Evolutionary conservation across 2,797 vertebrate species (phyloP).

Genomic region (Melanogrammus aeglefinus): DNA sequence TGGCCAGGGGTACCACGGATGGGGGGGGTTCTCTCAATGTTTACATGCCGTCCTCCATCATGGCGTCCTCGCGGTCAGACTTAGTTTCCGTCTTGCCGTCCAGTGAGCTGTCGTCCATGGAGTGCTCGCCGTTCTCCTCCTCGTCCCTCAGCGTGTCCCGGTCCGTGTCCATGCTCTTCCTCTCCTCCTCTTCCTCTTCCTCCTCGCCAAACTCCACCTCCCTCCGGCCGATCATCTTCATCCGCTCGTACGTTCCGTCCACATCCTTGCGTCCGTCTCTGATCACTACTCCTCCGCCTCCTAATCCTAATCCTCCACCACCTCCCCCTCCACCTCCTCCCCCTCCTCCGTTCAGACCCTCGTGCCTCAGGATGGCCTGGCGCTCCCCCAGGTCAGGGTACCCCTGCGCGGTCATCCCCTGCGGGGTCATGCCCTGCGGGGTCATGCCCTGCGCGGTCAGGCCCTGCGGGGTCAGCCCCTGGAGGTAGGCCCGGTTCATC

Average conservation of each 20-base stretch:
- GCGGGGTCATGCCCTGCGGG: constrained; percentile 84
- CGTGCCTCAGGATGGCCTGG: constrained; percentile 77
- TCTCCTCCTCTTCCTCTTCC: constrained; percentile 92
- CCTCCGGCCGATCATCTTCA: constrained; percentile 83
- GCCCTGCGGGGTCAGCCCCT: constrained; percentile 66
- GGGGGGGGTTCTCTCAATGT: constrained; percentile 81
- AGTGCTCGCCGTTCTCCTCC: constrained; percentile 95
- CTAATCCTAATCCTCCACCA: constrained; percentile 60
- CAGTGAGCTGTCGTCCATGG: constrained; percentile 98
- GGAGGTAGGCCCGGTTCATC: constrained; percentile 95
- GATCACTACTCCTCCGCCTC: constrained; percentile 92
- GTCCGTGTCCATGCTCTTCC: constrained; percentile 99
- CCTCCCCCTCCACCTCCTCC: constrained; percentile 79
- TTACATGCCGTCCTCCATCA: constrained; percentile 96
- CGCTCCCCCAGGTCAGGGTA: constrained; percentile 93
- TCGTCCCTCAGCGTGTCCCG: constrained; percentile 96
- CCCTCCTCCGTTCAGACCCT: constrained; percentile 75
- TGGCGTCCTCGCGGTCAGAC: constrained; percentile 97
- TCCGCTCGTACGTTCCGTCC: constrained; percentile 78
- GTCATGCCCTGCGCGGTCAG: constrained; percentile 70
- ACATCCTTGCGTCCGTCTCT: constrained; percentile 91
- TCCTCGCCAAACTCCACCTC: constrained; percentile 82
- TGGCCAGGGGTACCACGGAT: not conserved
- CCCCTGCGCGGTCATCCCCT: constrained; percentile 81
- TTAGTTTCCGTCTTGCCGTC: constrained; percentile 99